Conservation (phyloP, 2,113 vertebrate genomes). For the Pipa parva region DNA sequence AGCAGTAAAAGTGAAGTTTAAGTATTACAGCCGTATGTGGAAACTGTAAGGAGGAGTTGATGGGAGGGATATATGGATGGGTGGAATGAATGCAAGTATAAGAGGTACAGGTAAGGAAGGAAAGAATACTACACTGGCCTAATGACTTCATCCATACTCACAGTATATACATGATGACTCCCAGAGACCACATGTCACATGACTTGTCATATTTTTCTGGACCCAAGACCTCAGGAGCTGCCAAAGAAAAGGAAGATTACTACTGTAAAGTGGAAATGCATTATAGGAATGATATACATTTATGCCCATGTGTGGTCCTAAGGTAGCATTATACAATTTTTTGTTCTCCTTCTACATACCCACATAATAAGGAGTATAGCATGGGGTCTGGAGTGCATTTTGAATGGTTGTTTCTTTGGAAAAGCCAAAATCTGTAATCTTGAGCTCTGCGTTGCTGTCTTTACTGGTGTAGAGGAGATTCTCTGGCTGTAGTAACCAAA, state of each 20-base stretch:
- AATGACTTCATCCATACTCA: constrained; percentile 72
- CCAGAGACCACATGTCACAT: constrained; percentile 98
- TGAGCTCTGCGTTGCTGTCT: constrained; percentile 76
- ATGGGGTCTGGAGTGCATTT: constrained; percentile 91
- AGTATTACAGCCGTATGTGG: neutral
- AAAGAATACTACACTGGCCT: too few relatives aligned
- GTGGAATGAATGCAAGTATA: neutral
- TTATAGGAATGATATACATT: too few relatives aligned
- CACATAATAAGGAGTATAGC: constrained; percentile 96
- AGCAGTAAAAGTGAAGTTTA: neutral
- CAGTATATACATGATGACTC: constrained; percentile 98
- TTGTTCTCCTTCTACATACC: constrained; percentile 69
- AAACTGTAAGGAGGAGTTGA: too few relatives aligned
- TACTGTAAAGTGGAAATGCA: neutral
- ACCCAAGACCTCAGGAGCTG: constrained; percentile 95
- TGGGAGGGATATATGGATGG: neutral
- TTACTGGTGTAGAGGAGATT: constrained; percentile 89
- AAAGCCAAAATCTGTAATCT: constrained; percentile 97
- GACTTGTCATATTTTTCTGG: constrained; percentile 98
- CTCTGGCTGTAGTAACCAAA: constrained; percentile 76
- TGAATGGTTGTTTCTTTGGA: constrained; percentile 92
- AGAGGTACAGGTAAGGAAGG: neutral
- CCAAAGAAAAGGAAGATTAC: constrained; percentile 1
- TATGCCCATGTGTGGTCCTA: too few relatives aligned
- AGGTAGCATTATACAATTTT: too few relatives aligned